These are phyloP conservation scores for Numenius arquata DNA, from an alignment of 2,113 vertebrate species.

Conservation along the genomic window DNA sequence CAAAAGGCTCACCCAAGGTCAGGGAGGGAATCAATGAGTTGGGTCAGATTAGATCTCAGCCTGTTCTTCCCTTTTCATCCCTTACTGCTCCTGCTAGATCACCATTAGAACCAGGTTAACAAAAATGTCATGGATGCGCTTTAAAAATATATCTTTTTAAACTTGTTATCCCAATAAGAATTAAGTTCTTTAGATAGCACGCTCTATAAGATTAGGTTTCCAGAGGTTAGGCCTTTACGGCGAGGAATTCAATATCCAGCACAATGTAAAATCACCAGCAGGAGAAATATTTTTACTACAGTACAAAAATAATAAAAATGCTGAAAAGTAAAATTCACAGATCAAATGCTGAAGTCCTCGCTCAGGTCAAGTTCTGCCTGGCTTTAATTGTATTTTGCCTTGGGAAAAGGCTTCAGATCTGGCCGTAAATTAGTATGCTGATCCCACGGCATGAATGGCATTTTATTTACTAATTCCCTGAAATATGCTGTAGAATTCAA, in stretches of 20 bases:
- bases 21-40: slow-evolving; percentile 66
- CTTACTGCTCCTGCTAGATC: slow-evolving; percentile 14
- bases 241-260: slow-evolving; percentile 32
- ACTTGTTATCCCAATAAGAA: slow-evolving; percentile 52
- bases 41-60: slow-evolving; percentile 66
- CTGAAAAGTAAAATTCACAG: slow-evolving; percentile 44
- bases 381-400: slow-evolving; percentile 62
- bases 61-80: slow-evolving; percentile 40
- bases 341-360: slow-evolving; percentile 37
- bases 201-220: slow-evolving; percentile 5
- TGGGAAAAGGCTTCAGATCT: slow-evolving; percentile 56
- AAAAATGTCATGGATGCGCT: slow-evolving; percentile 47
- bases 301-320: slow-evolving; percentile 33
- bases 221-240: slow-evolving; percentile 44
- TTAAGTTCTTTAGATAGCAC: slow-evolving; percentile 30
- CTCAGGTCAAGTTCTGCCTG: slow-evolving; percentile 38
- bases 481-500: slow-evolving; percentile 30
- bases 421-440: slow-evolving; percentile 42
- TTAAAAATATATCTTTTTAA: slow-evolving; percentile 52
- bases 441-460: neutral
- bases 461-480: slow-evolving; percentile 64
- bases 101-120: slow-evolving; percentile 43
- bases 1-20: slow-evolving; percentile 67
- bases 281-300: slow-evolving; percentile 23
- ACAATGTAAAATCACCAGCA: slow-evolving; percentile 23